Conservation (phyloP, 2,888 invertebrate genomes). For the Hydroisotoma schaefferi region DNA sequence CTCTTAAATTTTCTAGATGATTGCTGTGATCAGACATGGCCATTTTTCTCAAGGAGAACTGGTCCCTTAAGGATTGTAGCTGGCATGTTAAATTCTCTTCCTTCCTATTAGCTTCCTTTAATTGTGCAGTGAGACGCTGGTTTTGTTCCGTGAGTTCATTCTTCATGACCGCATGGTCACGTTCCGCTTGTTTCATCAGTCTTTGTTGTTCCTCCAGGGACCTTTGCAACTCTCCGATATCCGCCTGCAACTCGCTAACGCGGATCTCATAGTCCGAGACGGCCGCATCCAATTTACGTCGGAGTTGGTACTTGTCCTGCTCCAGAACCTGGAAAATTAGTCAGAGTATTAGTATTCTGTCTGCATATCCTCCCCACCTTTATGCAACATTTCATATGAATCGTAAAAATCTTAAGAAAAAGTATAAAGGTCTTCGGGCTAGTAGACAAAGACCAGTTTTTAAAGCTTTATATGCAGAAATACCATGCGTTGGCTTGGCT, state of each 20-base stretch:
- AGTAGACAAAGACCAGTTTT: too few relatives aligned
- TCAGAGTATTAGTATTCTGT: too few relatives aligned
- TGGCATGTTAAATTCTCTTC: conserved; percentile 77
- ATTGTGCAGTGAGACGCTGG: conserved; percentile 74
- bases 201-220: conserved; percentile 63
- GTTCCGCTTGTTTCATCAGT: conserved; percentile 54
- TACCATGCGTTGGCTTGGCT: too few relatives aligned
- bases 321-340: conserved; percentile 84
- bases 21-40: conserved; percentile 83
- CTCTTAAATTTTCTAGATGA: conserved; percentile 79
- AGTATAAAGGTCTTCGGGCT: too few relatives aligned
- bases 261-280: conserved; percentile 85
- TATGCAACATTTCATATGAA: too few relatives aligned
- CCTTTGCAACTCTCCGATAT: conserved; percentile 73
- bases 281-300: conserved; percentile 77
- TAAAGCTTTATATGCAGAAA: too few relatives aligned
- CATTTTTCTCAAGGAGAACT: conserved; percentile 73
- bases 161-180: conserved; percentile 75
- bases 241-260: conserved; percentile 81
- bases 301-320: conserved; percentile 85
- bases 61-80: conserved; percentile 76
- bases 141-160: conserved; percentile 85
- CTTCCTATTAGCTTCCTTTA: conserved; percentile 68
- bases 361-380: too few relatives aligned
- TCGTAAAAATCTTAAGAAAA: too few relatives aligned